These are phyloP conservation scores for Frankliniella intonsa DNA, from an alignment of 2,888 invertebrate species.

Conservation along the genomic window DNA sequence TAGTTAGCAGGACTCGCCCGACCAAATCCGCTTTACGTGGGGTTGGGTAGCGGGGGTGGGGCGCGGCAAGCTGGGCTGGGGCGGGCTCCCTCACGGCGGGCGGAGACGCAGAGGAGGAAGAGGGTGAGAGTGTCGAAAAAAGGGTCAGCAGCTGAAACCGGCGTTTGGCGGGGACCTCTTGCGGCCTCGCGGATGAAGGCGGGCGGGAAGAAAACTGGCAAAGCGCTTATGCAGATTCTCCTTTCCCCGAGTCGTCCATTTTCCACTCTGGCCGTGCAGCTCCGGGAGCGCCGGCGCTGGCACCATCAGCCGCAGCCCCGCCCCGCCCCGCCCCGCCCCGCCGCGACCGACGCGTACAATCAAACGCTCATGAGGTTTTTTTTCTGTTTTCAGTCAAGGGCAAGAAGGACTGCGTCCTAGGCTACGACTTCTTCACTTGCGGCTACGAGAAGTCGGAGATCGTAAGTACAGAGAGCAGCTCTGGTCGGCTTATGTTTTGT, in stretches of 20 bases:
- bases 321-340: too few species aligned
- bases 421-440: conserved; percentile 15
- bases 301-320: too few species aligned
- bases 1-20: background rate
- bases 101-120: background rate
- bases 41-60: background rate
- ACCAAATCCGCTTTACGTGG: background rate
- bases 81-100: too few species aligned
- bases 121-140: background rate
- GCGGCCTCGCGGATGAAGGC: too few species aligned
- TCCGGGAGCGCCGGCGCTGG: too few species aligned
- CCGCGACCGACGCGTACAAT: too few species aligned
- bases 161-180: too few species aligned
- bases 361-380: background rate
- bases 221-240: conserved; percentile 17
- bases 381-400: conserved; percentile 4
- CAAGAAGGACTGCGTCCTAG: conserved; percentile 6
- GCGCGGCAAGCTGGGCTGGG: background rate
- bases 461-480: background rate
- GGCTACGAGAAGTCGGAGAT: conserved; percentile 1
- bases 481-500: background rate
- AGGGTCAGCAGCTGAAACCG: too few species aligned
- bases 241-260: background rate
- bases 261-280: background rate
- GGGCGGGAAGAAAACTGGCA: background rate